A percentile compares a stretch with the other conserved stretches of the same genome.
Evolutionary conservation across 2,888 invertebrate species (phyloP).

Genomic region (Calameuta idolon): DNA sequence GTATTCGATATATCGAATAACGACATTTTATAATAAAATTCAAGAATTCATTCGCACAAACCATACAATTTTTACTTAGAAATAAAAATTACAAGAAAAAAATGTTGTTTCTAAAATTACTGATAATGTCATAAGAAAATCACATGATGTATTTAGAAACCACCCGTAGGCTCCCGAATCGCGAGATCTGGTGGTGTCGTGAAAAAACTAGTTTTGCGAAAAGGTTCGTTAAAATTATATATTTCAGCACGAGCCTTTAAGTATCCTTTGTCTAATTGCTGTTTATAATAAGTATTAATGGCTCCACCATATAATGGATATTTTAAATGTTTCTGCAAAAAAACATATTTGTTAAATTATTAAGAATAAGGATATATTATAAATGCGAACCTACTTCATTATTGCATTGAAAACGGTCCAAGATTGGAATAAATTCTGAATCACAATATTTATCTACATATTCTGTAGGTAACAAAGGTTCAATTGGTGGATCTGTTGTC

Average conservation of each 20-base stretch:
- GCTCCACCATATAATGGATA: slow-evolving; percentile 31
- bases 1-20: slow-evolving; percentile 14
- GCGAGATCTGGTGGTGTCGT: slow-evolving; percentile 32
- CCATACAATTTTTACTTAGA: background rate
- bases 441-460: slow-evolving; percentile 34
- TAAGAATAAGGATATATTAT: background rate
- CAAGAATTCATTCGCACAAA: background rate
- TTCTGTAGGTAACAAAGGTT: slow-evolving; percentile 26
- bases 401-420: slow-evolving; percentile 28
- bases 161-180: slow-evolving; percentile 32
- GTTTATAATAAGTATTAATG: slow-evolving; percentile 29
- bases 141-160: slow-evolving; percentile 19
- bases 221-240: slow-evolving; percentile 33
- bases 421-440: slow-evolving; percentile 28
- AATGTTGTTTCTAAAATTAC: background rate
- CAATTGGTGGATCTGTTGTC: slow-evolving; percentile 20
- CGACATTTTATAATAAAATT: slow-evolving; percentile 11
- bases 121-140: background rate
- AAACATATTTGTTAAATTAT: background rate
- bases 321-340: slow-evolving; percentile 27
- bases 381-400: slow-evolving; percentile 22
- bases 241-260: slow-evolving; percentile 32
- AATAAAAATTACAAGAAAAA: background rate
- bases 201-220: slow-evolving; percentile 33
- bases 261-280: slow-evolving; percentile 34